These are phyloP conservation scores for Lasioglossum lativentre DNA, from an alignment of 2,888 invertebrate genomes.

Conservation along the genomic window DNA sequence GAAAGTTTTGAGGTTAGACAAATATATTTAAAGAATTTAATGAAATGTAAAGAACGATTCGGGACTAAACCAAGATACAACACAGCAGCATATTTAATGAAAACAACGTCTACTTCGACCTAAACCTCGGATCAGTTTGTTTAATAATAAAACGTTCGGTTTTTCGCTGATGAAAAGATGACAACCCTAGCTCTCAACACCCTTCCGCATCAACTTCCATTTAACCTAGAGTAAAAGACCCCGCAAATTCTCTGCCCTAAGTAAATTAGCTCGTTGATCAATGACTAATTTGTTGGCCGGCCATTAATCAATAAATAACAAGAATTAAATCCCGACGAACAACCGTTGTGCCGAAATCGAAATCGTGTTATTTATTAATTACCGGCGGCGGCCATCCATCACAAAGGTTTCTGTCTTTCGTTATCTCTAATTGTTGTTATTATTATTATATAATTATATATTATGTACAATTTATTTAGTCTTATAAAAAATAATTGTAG, in stretches of 20 bases:
- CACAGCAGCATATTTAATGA: not conserved
- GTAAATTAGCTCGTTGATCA: conserved; percentile 61
- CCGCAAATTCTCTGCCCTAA: conserved; percentile 52
- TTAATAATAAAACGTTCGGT: not conserved
- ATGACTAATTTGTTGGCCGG: conserved; percentile 50
- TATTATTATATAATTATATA: conserved; percentile 36
- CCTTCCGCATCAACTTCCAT: conserved; percentile 16
- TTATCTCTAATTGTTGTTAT: conserved; percentile 40
- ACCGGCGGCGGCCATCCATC: conserved; percentile 43
- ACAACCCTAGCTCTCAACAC: conserved; percentile 10
- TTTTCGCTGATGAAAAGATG: conserved; percentile 1
- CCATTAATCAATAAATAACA: conserved; percentile 35
- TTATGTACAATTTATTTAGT: conserved; percentile 50
- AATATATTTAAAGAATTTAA: not conserved
- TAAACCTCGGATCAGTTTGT: conserved; percentile 8
- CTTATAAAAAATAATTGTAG: conserved; percentile 45
- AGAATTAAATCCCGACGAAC: conserved; percentile 19
- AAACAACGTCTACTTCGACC: not conserved
- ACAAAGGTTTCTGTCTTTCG: conserved; percentile 54
- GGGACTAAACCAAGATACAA: not conserved
- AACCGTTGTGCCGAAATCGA: not conserved
- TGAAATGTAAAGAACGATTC: not conserved
- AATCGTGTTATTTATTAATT: conserved; percentile 34
- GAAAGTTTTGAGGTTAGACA: too few relatives aligned
- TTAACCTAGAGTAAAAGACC: conserved; percentile 35